Conservation (phyloP, 2,888 invertebrate genomes). For the Sphaerophoria rueppellii region DNA sequence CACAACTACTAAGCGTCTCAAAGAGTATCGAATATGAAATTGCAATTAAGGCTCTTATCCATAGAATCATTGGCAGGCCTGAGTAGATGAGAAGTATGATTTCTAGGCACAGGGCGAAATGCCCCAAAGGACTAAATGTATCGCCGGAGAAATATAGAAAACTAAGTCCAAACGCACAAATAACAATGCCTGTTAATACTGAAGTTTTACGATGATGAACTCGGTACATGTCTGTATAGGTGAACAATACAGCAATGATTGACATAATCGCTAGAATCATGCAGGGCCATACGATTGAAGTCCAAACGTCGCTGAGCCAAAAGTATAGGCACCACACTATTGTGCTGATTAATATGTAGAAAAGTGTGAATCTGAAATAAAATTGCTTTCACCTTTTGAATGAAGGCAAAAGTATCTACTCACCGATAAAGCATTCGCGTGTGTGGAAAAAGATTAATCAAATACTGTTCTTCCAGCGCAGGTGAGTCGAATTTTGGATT, state of each 20-base stretch:
- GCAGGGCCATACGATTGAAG: slow-evolving; percentile 85
- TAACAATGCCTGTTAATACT: slow-evolving; percentile 86
- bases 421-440: too few relatives aligned
- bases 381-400: neutral
- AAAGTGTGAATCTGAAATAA: slow-evolving; percentile 89
- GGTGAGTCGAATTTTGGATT: too few relatives aligned
- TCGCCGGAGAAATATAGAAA: slow-evolving; percentile 81
- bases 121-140: slow-evolving; percentile 89
- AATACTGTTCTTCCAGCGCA: too few relatives aligned
- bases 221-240: slow-evolving; percentile 88
- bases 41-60: too few relatives aligned
- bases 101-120: slow-evolving; percentile 92
- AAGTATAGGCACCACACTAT: slow-evolving; percentile 94
- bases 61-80: too few relatives aligned
- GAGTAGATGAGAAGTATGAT: slow-evolving; percentile 94
- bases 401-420: too few relatives aligned
- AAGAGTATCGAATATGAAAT: too few relatives aligned
- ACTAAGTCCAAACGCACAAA: slow-evolving; percentile 87
- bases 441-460: too few relatives aligned
- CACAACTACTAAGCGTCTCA: too few relatives aligned
- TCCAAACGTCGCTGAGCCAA: slow-evolving; percentile 85
- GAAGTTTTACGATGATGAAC: slow-evolving; percentile 88
- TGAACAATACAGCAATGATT: slow-evolving; percentile 86
- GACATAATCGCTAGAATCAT: slow-evolving; percentile 86
- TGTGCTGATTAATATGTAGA: slow-evolving; percentile 93